Conservation (phyloP, 2,797 vertebrate species). For the Phoxinus dragarum region DNA sequence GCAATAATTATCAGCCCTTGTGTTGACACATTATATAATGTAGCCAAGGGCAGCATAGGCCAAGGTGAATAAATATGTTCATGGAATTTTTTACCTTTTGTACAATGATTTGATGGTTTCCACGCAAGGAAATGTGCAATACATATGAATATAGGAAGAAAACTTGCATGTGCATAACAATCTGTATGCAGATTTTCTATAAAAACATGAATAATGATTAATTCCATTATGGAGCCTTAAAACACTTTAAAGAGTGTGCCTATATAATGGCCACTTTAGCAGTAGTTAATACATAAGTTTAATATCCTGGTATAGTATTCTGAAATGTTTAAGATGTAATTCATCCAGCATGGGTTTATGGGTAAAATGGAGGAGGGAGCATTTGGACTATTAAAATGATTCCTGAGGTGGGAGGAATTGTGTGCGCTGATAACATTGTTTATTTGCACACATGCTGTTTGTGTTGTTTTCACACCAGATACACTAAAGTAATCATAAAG, state of each 20-base stretch:
- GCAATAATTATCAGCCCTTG: neutral
- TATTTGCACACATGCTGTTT: neutral
- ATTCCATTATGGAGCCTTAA: neutral
- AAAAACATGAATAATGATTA: neutral
- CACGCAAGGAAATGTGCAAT: neutral
- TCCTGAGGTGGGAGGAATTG: neutral
- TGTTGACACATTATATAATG: conserved; percentile 18
- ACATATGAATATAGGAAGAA: neutral
- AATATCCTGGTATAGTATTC: neutral
- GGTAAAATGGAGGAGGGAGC: neutral
- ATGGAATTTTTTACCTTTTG: neutral
- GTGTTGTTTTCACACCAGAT: neutral
- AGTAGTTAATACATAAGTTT: neutral
- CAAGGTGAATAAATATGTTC: neutral
- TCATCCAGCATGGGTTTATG: neutral
- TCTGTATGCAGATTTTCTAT: neutral
- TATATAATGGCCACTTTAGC: conserved; percentile 12
- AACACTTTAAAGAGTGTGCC: neutral
- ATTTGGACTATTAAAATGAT: neutral
- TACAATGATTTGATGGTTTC: neutral
- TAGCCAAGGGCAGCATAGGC: neutral
- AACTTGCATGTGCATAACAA: neutral
- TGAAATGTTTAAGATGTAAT: neutral
- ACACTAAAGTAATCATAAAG: neutral
- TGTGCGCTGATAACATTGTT: neutral